phyloP scores from a whole-genome alignment of 2,888 invertebrate species.

The Adelognathus sp. region DNA sequence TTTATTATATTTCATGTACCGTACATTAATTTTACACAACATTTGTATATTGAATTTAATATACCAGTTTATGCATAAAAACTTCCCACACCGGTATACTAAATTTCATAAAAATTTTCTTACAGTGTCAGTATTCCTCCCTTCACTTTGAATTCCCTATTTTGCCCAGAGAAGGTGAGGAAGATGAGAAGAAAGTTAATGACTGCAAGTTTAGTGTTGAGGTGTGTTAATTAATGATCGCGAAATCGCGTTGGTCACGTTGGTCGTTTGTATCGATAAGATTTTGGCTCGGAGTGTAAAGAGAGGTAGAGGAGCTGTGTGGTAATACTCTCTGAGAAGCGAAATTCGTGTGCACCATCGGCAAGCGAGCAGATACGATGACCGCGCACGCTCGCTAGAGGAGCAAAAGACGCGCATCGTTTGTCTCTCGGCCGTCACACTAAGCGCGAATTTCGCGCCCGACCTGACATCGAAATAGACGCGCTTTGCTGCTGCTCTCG shows the following conservation, averaged over 20 bases:
- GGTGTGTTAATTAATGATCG: conserved; percentile 29
- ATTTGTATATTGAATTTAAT: no score
- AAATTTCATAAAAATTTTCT: no score
- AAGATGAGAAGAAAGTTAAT: not conserved
- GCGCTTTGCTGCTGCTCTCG: conserved; percentile 20
- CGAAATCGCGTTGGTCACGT: conserved; percentile 3
- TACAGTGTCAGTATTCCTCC: not conserved
- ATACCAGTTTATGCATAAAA: no score
- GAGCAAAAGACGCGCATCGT: conserved; percentile 47
- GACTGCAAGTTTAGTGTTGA: not conserved
- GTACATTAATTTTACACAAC: no score
- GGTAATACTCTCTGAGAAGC: not conserved
- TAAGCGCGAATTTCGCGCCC: conserved; percentile 56
- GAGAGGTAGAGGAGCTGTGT: not conserved
- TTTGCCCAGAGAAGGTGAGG: not conserved
- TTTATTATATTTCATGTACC: no score
- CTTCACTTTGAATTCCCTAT: not conserved
- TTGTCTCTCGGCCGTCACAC: conserved; percentile 57
- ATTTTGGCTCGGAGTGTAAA: conserved; percentile 9
- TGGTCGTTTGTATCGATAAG: conserved; percentile 23
- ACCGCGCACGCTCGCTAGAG: not conserved
- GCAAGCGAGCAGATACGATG: not conserved
- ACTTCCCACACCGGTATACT: no score
- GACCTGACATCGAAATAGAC: conserved; percentile 59
- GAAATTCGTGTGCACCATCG: conserved; percentile 12